A percentile compares a stretch with the other conserved stretches of the same genome.
phyloP scores from a whole-genome alignment of 2,797 vertebrate species.

The Malacoraja senta region DNA sequence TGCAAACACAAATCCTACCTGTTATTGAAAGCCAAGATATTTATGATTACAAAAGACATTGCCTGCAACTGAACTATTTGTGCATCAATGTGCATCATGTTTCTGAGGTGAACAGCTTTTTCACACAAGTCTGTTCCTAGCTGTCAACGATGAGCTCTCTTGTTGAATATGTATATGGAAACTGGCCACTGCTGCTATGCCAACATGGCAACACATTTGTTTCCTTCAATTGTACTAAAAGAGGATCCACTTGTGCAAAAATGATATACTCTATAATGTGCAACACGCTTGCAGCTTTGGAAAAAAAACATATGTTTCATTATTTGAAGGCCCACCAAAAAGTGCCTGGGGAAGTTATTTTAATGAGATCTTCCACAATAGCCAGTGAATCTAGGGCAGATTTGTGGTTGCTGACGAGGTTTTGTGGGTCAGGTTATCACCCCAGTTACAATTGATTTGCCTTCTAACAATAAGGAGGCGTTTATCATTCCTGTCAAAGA shows the following conservation, averaged over 20 bases:
- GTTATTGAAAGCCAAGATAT: neutral
- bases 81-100: conserved; percentile 15
- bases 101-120: neutral
- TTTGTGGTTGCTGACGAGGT: neutral
- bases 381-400: neutral
- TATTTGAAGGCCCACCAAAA: conserved; percentile 10
- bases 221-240: neutral
- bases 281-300: neutral
- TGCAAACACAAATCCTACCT: neutral
- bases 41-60: neutral
- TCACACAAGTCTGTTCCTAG: neutral
- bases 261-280: neutral
- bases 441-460: neutral
- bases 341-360: neutral
- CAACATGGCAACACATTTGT: conserved; percentile 36
- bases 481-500: conserved; percentile 21
- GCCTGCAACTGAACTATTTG: neutral
- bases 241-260: neutral
- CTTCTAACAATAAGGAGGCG: neutral
- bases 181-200: conserved; percentile 54
- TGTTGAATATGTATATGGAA: conserved; percentile 55
- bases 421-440: neutral
- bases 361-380: neutral
- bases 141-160: conserved; percentile 26
- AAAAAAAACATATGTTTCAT: neutral